Evolutionary conservation across 2,797 vertebrate genomes (phyloP), one percentile per base, ranked within the genome.

Genomic region (Oryzias dopingdopingensis): DNA sequence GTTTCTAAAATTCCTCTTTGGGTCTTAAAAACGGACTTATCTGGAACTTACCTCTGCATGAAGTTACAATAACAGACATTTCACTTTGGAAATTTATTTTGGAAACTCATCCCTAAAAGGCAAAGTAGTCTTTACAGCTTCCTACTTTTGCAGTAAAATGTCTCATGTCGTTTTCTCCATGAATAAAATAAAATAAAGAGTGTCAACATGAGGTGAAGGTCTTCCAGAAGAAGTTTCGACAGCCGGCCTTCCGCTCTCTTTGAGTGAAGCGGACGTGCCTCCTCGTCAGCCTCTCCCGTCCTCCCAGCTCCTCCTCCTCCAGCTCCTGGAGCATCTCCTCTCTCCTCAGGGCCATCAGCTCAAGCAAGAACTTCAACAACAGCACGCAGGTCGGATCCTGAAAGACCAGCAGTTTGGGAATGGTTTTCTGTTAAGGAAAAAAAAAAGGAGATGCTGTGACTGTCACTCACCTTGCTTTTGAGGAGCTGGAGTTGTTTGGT

Each of bases 181-280:
- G 18, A 23, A 14, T 2, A 0, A 50, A 62, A 62, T 53, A 4
- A 22, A 42, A 57, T 1, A 18, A 53, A 24, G 2, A 2, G 4
- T 22, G 51, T 70, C 88, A 93, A 81, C 93, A 93, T 0, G 91
- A 91, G 24, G 93, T 93, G 79, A 92, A 94, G 0, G 91, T 92
- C 71, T 94, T 94, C 92, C 93, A 94, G 76, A 91, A 94, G 82
- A 93, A 94, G 81, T 87, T 92, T 18, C 91, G 88, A 73, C 92
- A 93, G 65, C 92, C 93, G 0, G 89, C 87, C 52, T 93, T 92
- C 49, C 93, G 88, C 49, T 90, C 88, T 17, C 93, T 77, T 5
- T 88, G 90, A 2, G 87, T 67, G 32, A 84, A 62, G 4, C 88
- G 80, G 18, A 92, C 64, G 65, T 92, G 86, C 14, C 91, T 78